Evolutionary conservation across 1,140 invertebrate genomes (phyloP), one percentile per base, ranked within the genome.

Genomic region (Solen grandis): DNA sequence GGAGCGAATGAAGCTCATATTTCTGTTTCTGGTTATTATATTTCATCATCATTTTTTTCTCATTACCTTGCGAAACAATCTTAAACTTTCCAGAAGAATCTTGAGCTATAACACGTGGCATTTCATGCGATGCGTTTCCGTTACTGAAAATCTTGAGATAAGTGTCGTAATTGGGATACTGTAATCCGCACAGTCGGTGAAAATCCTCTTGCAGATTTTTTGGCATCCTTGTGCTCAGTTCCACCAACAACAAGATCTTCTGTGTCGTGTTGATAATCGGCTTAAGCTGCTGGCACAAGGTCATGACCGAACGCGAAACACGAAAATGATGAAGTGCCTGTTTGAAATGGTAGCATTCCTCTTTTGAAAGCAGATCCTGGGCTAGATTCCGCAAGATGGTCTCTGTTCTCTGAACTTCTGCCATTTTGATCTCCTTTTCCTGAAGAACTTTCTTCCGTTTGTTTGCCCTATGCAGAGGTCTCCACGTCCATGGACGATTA

Each of bases 281-380:
- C 25, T 80, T 83, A 2, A 90, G 72, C 55, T 86, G 83, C 4
- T 88, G 84, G 73, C 87, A 88, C 38, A 90, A 68, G 1, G 85
- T 70, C 4, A 86, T 70, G 29, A 90, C 82, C 0, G 89, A 90
- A 35, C 79, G 76, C 36, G 86, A 81, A 13, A 82, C 74, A 31
- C 86, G 81, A 82, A 89, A 90, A 75, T 88, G 83, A 65, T 88
- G 82, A 27, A 90, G 63, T 41, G 85, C 84, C 65, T 87, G 81
- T 76, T 88, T 89, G 55, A 90, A 87, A 14, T 66, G n/a, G 38
- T 74, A 63, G 59, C 77, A 83, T 75, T 90, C 89, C 10, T 86
- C 82, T 4, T 84, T 72, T 29, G 81, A 83, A 25, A 90, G 75
- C 36, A 89, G 81, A 59, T 88, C 84, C 10, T 88, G 73, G 10